Base-by-base conservation (phyloP, 2,797 vertebrate genomes). In the Diceros bicornis region DNA sequence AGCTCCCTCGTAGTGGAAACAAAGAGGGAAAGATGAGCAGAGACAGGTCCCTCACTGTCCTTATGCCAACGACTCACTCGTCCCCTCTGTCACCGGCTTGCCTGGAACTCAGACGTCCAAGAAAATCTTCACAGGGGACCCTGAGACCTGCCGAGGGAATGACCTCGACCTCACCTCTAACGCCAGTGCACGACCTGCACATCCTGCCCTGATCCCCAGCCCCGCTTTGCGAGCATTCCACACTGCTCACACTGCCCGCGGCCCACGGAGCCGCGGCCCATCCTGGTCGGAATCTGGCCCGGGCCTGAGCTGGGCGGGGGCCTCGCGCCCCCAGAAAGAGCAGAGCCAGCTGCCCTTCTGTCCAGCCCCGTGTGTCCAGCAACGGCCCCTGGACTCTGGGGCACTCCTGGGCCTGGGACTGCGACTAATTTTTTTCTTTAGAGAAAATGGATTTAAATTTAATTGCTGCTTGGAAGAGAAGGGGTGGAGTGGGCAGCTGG, bases 381-480 rank as follows among this genome's bases (percentile, higher is more conserved):
- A 0, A 2, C 2, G 16, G 21, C 11, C 41, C n/a, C 44, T 55
- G 6, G 4, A 20, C 62, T 44, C 71, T 0, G 3, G 16, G 27
- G 27, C 4, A 7, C 18, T 52, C 87, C 57, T 20, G 55, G 4
- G n/a, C 47, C 72, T 18, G 52, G 1, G 20, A 21, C 21, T 4
- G 8, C 2, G 37, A 52, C 55, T 21, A 14, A n/a, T 29, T 77
- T 21, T 92, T 64, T 83, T 74, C 87, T 92, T 75, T 47, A 71
- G 86, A 89, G 79, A 86, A 96, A 93, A 90, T 17, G 77, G 61
- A 82, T 88, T 90, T 44, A 62, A 47, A 96, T 74, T 20, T 92
- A 92, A 94, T 91, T 74, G 85, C 20, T 34, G 12, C 94, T 89
- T 77, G 66, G 78, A 88, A 88, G 29, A n/a, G 81, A 57, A 87